A percentile compares a stretch with the other conserved stretches of the same genome.
Conservation (phyloP, 1,140 invertebrate genomes). For the Anoplolepis gracilipes region DNA sequence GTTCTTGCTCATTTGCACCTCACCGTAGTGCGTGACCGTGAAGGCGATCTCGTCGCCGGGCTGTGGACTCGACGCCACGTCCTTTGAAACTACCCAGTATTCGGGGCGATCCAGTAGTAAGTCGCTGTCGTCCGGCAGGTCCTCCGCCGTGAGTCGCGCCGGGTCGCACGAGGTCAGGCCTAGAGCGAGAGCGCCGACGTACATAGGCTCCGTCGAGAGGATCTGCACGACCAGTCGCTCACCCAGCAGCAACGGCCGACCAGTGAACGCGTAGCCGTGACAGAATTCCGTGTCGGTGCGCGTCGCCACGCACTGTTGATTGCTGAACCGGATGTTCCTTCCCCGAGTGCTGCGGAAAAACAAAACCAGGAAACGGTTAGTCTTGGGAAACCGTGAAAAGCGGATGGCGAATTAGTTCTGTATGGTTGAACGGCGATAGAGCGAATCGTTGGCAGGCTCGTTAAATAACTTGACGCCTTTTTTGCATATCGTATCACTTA, state of each 20-base stretch:
- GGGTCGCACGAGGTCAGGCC: constrained; percentile 98
- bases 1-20: constrained; percentile 96
- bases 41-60: constrained; percentile 97
- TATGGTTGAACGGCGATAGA: constrained; percentile 17
- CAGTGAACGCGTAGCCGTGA: constrained; percentile 97
- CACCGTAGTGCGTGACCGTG: constrained; percentile 92
- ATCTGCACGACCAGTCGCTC: constrained; percentile 96
- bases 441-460: not conserved
- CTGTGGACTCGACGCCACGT: constrained; percentile 93
- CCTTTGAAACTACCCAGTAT: constrained; percentile 98
- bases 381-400: constrained; percentile 56
- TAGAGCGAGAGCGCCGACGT: constrained; percentile 95
- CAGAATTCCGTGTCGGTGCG: constrained; percentile 95
- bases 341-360: constrained; percentile 89
- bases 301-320: constrained; percentile 92
- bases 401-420: constrained; percentile 47
- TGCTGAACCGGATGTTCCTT: constrained; percentile 93
- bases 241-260: constrained; percentile 92
- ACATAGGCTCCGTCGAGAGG: constrained; percentile 93
- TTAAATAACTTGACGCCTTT: too few species aligned
- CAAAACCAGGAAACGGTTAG: constrained; percentile 59
- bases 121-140: constrained; percentile 97
- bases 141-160: constrained; percentile 88
- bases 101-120: constrained; percentile 96
- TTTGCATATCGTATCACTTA: too few species aligned